A percentile compares a stretch with the other conserved stretches of the same genome.
phyloP scores from a whole-genome alignment of 2,888 invertebrate genomes.

The Dynastes tityus region DNA sequence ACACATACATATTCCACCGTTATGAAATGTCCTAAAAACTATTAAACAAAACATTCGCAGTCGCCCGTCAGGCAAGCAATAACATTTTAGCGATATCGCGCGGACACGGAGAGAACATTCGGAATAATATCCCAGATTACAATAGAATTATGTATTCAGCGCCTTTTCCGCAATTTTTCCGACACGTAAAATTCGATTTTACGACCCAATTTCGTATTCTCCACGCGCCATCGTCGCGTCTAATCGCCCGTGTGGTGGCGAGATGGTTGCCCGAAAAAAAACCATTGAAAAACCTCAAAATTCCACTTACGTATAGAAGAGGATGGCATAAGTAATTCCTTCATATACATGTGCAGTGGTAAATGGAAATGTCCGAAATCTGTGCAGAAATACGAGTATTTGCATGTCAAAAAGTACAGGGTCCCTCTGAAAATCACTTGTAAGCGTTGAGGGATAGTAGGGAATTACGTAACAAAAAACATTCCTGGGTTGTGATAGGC shows the following conservation, averaged over 20 bases:
- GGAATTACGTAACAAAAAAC: no score
- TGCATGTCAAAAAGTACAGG: no score
- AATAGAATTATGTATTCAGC: slow-evolving; percentile 36
- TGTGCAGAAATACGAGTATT: no score
- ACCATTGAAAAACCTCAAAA: slow-evolving; percentile 23
- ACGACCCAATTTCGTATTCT: slow-evolving; percentile 30
- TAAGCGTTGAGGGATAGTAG: no score
- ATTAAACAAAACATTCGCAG: neutral
- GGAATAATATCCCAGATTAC: slow-evolving; percentile 9
- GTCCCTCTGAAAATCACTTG: no score
- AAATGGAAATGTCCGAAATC: no score
- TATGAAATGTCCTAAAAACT: neutral
- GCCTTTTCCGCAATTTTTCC: slow-evolving; percentile 26
- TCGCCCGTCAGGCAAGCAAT: neutral
- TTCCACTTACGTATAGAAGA: neutral
- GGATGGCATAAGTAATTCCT: neutral
- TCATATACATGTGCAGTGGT: neutral
- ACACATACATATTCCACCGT: neutral
- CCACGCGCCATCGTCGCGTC: slow-evolving; percentile 4
- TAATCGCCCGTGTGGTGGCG: slow-evolving; percentile 18
- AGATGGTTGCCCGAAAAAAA: neutral
- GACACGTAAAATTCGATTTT: slow-evolving; percentile 39
- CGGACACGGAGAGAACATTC: neutral
- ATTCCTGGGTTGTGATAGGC: no score
- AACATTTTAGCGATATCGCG: neutral